A percentile compares a stretch with the other conserved stretches of the same genome.
Conservation (phyloP, 2,888 invertebrate genomes). For the Mimas tiliae region DNA sequence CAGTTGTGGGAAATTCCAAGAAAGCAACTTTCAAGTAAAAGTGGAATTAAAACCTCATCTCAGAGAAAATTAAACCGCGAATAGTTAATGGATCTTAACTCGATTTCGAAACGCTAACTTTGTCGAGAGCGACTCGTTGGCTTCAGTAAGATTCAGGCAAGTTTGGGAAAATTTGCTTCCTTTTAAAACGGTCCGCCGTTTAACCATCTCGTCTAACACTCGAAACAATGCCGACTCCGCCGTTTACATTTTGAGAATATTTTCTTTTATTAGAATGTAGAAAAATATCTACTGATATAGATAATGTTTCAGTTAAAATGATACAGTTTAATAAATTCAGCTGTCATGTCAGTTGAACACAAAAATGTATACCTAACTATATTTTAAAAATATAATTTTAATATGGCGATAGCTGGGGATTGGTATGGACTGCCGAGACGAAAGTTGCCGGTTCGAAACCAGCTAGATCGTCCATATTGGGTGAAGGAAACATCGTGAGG, state of each 20-base stretch:
- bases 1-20: constrained; percentile 46
- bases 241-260: constrained; percentile 41
- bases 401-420: too few relatives aligned
- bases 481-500: too few relatives aligned
- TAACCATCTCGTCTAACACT: constrained; percentile 50
- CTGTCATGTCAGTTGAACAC: too few relatives aligned
- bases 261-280: background rate
- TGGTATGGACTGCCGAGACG: too few relatives aligned
- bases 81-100: constrained; percentile 80
- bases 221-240: constrained; percentile 45
- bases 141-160: constrained; percentile 74
- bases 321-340: too few relatives aligned
- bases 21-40: constrained; percentile 58
- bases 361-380: too few relatives aligned
- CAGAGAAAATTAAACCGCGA: constrained; percentile 74
- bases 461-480: too few relatives aligned
- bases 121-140: constrained; percentile 67
- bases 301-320: too few relatives aligned
- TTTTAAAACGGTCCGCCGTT: constrained; percentile 60
- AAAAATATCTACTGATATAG: too few relatives aligned
- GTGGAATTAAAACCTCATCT: constrained; percentile 74
- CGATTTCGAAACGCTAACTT: constrained; percentile 76
- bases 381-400: too few relatives aligned
- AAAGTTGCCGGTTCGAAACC: too few relatives aligned
- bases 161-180: constrained; percentile 69